Conservation (phyloP, 2,888 invertebrate genomes). For the Spilarctia lutea region DNA sequence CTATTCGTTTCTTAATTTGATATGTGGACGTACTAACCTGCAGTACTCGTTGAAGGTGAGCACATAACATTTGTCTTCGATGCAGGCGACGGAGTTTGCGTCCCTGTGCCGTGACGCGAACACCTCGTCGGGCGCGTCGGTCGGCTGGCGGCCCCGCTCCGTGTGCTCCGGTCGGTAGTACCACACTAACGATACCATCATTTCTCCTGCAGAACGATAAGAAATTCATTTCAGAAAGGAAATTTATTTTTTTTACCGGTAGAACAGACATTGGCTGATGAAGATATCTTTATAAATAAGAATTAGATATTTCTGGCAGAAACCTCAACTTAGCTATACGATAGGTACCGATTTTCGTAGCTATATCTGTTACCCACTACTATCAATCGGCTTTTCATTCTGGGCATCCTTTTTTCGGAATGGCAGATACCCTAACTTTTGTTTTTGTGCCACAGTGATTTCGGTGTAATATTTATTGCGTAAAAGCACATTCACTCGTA, state of each 20-base stretch:
- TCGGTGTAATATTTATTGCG: neutral
- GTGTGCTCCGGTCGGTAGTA: conserved; percentile 99
- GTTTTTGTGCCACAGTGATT: neutral
- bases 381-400: no score
- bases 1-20: neutral
- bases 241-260: neutral
- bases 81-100: conserved; percentile 98
- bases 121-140: conserved; percentile 95
- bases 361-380: neutral
- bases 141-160: conserved; percentile 93
- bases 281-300: neutral
- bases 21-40: conserved; percentile 88
- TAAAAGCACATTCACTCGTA: no score
- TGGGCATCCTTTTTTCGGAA: neutral
- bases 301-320: neutral
- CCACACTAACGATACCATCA: conserved; percentile 99
- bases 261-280: neutral
- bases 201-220: conserved; percentile 90
- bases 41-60: conserved; percentile 98
- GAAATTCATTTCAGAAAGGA: neutral
- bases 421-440: neutral
- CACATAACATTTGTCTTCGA: conserved; percentile 99
- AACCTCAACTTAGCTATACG: neutral
- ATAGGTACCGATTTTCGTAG: neutral
- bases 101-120: conserved; percentile 98